Base-by-base conservation (phyloP, 2,797 vertebrate species). In the Streptopelia turtur region DNA sequence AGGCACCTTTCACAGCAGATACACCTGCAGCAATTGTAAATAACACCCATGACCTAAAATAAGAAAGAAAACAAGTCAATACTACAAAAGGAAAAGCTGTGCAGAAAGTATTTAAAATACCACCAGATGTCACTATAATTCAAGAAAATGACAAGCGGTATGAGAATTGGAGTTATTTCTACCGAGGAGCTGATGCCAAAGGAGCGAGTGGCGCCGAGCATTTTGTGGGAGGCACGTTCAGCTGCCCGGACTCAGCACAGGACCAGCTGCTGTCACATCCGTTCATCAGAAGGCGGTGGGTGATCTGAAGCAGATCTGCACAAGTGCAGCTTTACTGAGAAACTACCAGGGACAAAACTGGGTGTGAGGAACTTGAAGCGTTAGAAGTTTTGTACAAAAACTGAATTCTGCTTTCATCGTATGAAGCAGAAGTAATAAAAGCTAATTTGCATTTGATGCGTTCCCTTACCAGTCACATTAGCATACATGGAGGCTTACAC, bases 111-210 rank as follows among this genome's bases (percentile, higher is more conserved):
- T 89, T 76, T 47, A 2, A 66, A 87, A 20, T 28, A 35, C 93
- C 95, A 90, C 69, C 87, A 95, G 96, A 55, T 96, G 90, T 95
- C 96, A 89, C 78, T 94, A 55, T 83, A 76, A 63, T 31, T 57
- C 87, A 78, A 84, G 60, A n/a, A 69, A 66, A 68, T 52, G 60
- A n/a, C 24, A 35, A 76, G 31, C 3, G 11, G 10, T 53, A 21
- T 5, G 33, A 63, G 18, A 22, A 8, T 3, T 14, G 57, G n/a
- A 56, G 31, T 9, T 43, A 1, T 8, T 6, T 39, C 60, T 23
- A 0, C 49, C 1, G 30, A 59, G 64, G 41, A 68, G 41, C 1
- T 24, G 53, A 43, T 21, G 16, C n/a, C 65, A 8, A 1, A 5
- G 56, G 16, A 35, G 5, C 2, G 39, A 30, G 25, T 2, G 13